These are phyloP conservation scores for Seriola aureovittata DNA, from an alignment of 2,113 vertebrate species.

Conservation along the genomic window DNA sequence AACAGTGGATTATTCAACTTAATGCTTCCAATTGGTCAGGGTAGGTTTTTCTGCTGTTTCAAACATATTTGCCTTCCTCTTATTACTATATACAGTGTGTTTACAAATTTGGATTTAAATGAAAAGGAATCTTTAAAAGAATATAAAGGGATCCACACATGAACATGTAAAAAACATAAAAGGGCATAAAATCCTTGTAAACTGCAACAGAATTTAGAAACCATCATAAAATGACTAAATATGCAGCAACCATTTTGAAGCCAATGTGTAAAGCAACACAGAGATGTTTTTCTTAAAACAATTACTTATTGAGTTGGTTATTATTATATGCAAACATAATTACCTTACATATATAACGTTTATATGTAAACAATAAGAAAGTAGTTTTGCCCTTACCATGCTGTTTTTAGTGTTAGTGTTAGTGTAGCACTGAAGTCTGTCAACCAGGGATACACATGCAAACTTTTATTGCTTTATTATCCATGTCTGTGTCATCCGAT, in stretches of 20 bases:
- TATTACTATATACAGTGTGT: constrained; percentile 19
- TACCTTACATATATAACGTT: too few relatives aligned
- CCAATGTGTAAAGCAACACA: constrained; percentile 40
- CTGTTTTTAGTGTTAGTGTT: constrained; percentile 2
- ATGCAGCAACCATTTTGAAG: constrained; percentile 48
- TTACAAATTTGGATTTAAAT: constrained; percentile 46
- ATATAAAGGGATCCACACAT: constrained; percentile 42
- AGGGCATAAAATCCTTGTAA: constrained; percentile 40
- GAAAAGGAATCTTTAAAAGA: constrained; percentile 42
- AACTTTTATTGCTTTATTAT: constrained; percentile 31
- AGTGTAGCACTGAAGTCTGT: constrained; percentile 19
- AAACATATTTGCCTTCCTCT: constrained; percentile 46
- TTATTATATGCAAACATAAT: too few relatives aligned
- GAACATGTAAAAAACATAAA: constrained; percentile 31
- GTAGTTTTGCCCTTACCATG: not conserved
- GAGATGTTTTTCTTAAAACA: constrained; percentile 15
- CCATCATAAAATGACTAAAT: constrained; percentile 61
- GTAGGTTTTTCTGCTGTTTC: constrained; percentile 61
- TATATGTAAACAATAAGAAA: not conserved
- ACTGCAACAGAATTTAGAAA: constrained; percentile 54
- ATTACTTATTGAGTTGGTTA: not conserved
- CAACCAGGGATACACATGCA: not conserved
- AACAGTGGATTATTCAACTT: constrained; percentile 81
- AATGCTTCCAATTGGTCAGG: constrained; percentile 75
- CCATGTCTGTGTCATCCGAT: constrained; percentile 4